A percentile compares a stretch with the other conserved stretches of the same genome.
Conservation (phyloP, 2,113 vertebrate species). For the Conger conger region DNA sequence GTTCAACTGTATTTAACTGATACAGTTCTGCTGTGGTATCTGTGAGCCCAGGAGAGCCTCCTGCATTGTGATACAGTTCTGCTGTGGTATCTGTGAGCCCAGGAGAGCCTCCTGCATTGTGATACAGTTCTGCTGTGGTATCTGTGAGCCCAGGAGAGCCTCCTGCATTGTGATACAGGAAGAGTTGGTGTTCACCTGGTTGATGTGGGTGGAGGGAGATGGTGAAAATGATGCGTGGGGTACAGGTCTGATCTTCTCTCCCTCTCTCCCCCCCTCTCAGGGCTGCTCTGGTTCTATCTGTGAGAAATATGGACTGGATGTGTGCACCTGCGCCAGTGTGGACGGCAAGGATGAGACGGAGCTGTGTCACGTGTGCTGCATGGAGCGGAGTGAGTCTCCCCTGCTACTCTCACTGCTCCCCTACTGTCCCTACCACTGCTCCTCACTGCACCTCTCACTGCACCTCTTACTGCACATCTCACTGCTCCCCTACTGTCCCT, state of each 20-base stretch:
- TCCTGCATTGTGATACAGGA: no score
- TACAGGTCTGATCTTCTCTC: background rate
- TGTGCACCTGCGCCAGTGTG: slow-evolving; percentile 84
- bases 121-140: no score
- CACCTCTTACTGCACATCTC: background rate
- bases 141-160: background rate
- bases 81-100: background rate
- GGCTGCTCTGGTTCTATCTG: slow-evolving; percentile 95
- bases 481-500: no score
- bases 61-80: no score
- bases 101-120: no score
- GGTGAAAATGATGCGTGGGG: background rate
- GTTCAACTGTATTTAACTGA: no score
- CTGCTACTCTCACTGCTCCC: background rate
- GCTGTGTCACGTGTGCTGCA: slow-evolving; percentile 95
- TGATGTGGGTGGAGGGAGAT: background rate
- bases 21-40: background rate
- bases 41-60: no score
- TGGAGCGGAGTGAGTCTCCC: slow-evolving; percentile 86
- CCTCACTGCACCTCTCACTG: background rate
- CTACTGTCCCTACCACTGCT: background rate
- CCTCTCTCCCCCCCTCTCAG: slow-evolving; percentile 58
- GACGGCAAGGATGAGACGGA: slow-evolving; percentile 84
- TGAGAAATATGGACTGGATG: slow-evolving; percentile 81
- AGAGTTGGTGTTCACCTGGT: no score